These are phyloP conservation scores for Halictus rubicundus DNA, from an alignment of 1,140 invertebrate species.

Conservation along the genomic window DNA sequence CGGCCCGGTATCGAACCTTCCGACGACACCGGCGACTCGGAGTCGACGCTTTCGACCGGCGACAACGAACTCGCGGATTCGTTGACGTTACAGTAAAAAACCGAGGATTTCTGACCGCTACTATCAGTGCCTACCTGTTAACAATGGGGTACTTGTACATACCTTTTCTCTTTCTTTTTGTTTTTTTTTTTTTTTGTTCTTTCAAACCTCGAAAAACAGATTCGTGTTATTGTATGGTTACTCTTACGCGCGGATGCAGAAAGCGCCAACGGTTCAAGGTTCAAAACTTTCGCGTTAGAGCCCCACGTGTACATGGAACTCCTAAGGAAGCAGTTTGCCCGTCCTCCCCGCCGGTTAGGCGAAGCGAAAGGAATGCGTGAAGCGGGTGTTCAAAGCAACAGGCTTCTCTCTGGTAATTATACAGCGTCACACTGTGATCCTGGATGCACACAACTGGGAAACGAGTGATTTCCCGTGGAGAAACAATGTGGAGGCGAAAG, in stretches of 20 bases:
- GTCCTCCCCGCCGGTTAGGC: too few relatives aligned
- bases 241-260: neutral
- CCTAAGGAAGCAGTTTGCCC: neutral
- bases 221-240: neutral
- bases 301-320: neutral
- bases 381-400: neutral
- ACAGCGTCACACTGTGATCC: too few relatives aligned
- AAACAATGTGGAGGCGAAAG: too few relatives aligned
- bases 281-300: neutral
- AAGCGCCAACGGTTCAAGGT: neutral
- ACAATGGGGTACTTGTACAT: constrained; percentile 76
- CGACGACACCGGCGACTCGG: constrained; percentile 56
- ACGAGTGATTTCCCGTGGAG: too few relatives aligned
- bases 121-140: constrained; percentile 62
- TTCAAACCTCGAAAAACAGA: too few relatives aligned
- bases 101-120: constrained; percentile 75
- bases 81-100: constrained; percentile 78
- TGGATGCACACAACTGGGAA: too few relatives aligned
- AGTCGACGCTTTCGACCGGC: constrained; percentile 70
- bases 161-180: too few relatives aligned
- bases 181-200: too few relatives aligned
- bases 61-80: constrained; percentile 74
- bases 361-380: neutral
- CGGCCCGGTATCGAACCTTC: constrained; percentile 33
- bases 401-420: neutral